Base-by-base conservation (phyloP, 1,140 invertebrate species). In the Nymphalis io region DNA sequence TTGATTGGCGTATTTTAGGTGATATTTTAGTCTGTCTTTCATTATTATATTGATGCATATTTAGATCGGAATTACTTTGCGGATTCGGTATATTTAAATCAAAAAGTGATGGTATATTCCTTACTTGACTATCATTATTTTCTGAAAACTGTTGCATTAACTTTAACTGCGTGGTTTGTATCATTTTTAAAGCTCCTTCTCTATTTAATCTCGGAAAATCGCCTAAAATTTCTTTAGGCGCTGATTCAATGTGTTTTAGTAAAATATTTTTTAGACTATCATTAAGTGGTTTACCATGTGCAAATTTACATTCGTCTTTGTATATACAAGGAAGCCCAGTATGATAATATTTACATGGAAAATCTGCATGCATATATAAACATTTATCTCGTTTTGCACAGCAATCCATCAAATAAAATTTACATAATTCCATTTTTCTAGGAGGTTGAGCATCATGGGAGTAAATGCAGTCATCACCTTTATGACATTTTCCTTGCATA, bases 341-440 rank as follows among this genome's bases (percentile, higher is more conserved):
- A 83, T 99, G 98, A 84, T 96, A 99, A 93, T 97, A 99, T 93
- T 99, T 99, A 92, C 98, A 99, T 40, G 98, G 98, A 88, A 98
- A 99, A 87, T 99, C 98, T 77, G 96, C 95, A 93, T 99, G 98
- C 96, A 99, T 97, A 83, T 98, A 99, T 3, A 98, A 93, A 93
- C 98, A 99, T 88, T 98, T 98, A 73, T 98, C 97, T 73, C 96
- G 95, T 93, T 99, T 99, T 10, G 96, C 96, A 92, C 98, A 99
- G 85, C 97, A 97, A 65, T 98, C 97, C 94, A 97, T 98, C 46
- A 99, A 87, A 92, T 99, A 99, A 92, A 98, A 99, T 92, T 99
- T 99, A 89, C 98, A 99, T 0, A 99, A 90, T 87, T 99, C 98
- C 93, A 97, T 94, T 92, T 98, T 98, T 66, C 97, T 94, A 1